Conservation (phyloP, 2,797 vertebrate species). For the Enteromius paludinosus region DNA sequence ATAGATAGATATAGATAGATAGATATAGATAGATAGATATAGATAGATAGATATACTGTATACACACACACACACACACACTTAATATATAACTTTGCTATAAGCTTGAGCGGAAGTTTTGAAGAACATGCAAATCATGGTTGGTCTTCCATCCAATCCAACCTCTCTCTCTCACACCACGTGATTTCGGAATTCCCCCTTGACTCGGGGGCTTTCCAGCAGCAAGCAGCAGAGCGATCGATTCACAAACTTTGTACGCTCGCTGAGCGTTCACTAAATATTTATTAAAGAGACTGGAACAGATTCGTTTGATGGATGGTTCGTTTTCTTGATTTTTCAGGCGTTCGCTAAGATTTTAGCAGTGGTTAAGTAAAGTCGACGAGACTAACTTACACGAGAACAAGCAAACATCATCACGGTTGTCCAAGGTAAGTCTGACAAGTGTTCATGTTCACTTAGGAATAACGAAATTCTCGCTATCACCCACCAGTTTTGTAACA, state of each 20-base stretch:
- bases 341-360: neutral
- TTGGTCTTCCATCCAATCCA: conserved; percentile 46
- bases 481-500: neutral
- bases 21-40: no score
- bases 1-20: no score
- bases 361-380: neutral
- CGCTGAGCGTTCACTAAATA: neutral
- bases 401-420: neutral
- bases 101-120: conserved; percentile 42
- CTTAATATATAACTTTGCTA: neutral
- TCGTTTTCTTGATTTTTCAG: neutral
- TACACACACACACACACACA: no score
- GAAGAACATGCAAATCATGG: conserved; percentile 45
- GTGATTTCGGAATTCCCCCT: conserved; percentile 79
- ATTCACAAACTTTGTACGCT: neutral
- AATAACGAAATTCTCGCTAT: neutral
- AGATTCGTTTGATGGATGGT: neutral
- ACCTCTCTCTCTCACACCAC: conserved; percentile 36
- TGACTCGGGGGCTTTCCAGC: conserved; percentile 77
- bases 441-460: neutral
- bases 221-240: neutral
- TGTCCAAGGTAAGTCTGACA: conserved; percentile 23
- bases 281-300: neutral
- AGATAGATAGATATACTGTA: no score
- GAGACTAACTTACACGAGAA: neutral